phyloP scores from a whole-genome alignment of 2,888 invertebrate genomes.

The Pteria penguin region DNA sequence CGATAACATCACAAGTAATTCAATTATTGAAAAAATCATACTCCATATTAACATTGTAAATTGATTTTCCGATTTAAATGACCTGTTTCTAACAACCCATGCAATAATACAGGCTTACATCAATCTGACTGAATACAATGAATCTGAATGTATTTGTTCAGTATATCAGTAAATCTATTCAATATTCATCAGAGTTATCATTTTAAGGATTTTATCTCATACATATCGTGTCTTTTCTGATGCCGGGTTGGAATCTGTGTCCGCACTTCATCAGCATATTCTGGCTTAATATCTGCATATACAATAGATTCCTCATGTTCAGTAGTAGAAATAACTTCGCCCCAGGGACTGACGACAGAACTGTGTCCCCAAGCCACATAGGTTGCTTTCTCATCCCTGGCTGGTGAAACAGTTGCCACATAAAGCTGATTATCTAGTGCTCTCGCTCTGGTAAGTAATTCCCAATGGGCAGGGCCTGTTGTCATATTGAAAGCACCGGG shows the following conservation, averaged over 20 bases:
- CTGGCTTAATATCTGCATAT: conserved; percentile 88
- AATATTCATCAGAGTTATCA: too few species aligned
- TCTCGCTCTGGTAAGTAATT: conserved; percentile 88
- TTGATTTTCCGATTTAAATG: too few species aligned
- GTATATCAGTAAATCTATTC: too few species aligned
- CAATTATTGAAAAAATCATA: too few species aligned
- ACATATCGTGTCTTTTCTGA: conserved; percentile 89
- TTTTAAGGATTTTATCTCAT: conserved; percentile 73
- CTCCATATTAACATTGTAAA: too few species aligned
- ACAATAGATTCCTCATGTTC: conserved; percentile 87
- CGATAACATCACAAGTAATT: too few species aligned
- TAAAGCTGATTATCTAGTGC: conserved; percentile 94
- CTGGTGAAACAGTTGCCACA: conserved; percentile 91
- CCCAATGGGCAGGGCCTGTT: conserved; percentile 97
- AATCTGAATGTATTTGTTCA: too few species aligned
- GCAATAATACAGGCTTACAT: too few species aligned
- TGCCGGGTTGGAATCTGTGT: conserved; percentile 89
- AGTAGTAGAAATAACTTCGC: conserved; percentile 86
- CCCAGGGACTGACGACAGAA: conserved; percentile 90
- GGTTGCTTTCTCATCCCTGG: conserved; percentile 85
- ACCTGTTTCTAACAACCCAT: too few species aligned
- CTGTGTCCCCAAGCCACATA: conserved; percentile 96
- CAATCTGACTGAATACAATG: too few species aligned
- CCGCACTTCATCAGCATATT: conserved; percentile 87
- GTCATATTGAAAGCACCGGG: conserved; percentile 98